Evolutionary conservation across 2,797 vertebrate genomes (phyloP).

Genomic region (Trachops cirrhosus): DNA sequence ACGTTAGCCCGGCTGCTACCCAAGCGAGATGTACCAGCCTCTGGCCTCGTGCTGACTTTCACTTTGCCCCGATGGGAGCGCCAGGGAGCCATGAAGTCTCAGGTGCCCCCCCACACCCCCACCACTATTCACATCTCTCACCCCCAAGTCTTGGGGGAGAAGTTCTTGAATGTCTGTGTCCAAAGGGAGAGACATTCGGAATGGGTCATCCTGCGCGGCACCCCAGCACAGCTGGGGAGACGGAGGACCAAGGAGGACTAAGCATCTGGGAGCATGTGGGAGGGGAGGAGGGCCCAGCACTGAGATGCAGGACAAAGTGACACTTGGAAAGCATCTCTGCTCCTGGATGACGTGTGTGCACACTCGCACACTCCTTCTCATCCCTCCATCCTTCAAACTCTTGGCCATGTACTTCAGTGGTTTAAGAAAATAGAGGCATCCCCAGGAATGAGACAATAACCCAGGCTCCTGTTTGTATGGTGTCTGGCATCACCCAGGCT

Average conservation of each 20-base stretch:
- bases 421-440: background rate
- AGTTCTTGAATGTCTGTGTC: background rate
- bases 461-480: background rate
- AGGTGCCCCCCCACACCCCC: no score
- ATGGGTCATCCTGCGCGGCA: background rate
- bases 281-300: background rate
- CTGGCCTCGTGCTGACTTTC: rapidly evolving
- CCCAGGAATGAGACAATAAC: background rate
- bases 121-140: background rate
- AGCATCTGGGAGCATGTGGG: background rate
- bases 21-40: rapidly evolving
- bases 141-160: background rate
- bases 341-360: background rate
- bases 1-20: background rate
- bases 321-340: background rate
- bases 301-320: background rate
- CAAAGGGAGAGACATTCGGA: background rate
- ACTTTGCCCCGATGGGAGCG: background rate
- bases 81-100: background rate
- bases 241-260: background rate
- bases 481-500: background rate
- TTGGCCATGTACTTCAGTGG: background rate
- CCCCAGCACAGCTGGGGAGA: background rate
- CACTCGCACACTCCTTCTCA: background rate
- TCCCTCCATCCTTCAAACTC: background rate